Percentiles rank a stretch among this genome's conserved stretches.
Conservation (phyloP, 2,888 invertebrate species). For the Isoperla grammatica region DNA sequence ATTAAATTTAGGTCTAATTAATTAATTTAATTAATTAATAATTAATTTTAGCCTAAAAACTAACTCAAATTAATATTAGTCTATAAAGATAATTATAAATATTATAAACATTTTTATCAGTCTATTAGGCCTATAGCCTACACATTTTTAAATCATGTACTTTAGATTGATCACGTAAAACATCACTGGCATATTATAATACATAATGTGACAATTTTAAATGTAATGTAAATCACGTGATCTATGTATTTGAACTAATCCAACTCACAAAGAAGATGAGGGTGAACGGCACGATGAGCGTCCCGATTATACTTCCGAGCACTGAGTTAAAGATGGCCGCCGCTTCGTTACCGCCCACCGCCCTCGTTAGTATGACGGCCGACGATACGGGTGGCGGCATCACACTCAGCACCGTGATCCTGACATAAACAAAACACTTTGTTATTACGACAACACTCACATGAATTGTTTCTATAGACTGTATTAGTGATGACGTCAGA, state of each 20-base stretch:
- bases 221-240: background rate
- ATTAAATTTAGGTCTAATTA: too few species aligned
- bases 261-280: slow-evolving; percentile 48
- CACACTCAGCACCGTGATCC: slow-evolving; percentile 49
- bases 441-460: too few species aligned
- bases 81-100: too few species aligned
- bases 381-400: slow-evolving; percentile 58
- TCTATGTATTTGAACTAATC: background rate
- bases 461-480: too few species aligned
- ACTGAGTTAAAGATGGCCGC: slow-evolving; percentile 56
- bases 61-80: too few species aligned
- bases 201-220: background rate
- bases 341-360: slow-evolving; percentile 54
- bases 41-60: too few species aligned
- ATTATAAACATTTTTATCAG: too few species aligned
- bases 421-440: slow-evolving; percentile 34
- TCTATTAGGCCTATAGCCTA: too few species aligned
- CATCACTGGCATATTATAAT: background rate
- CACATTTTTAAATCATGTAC: too few species aligned
- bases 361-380: slow-evolving; percentile 53
- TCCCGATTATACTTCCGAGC: slow-evolving; percentile 53
- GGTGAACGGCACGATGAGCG: slow-evolving; percentile 49
- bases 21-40: too few species aligned
- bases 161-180: too few species aligned
- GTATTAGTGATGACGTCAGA: too few species aligned